These are phyloP conservation scores for Unio delphinus DNA, from an alignment of 2,888 invertebrate genomes.

Conservation along the genomic window DNA sequence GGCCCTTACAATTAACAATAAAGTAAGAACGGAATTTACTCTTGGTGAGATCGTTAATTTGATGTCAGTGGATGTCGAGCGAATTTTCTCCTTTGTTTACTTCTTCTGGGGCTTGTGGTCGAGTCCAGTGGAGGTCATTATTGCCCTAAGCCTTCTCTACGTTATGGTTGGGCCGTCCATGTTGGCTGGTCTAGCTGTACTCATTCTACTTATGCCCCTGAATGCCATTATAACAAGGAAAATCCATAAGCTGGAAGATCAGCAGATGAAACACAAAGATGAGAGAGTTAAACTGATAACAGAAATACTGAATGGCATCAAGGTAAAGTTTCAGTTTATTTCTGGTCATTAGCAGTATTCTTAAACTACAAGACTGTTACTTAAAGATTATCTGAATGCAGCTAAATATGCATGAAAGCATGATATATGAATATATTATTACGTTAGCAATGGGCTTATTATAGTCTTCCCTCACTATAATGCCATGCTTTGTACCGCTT, in stretches of 20 bases:
- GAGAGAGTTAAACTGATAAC: slow-evolving; percentile 61
- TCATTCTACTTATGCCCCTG: slow-evolving; percentile 86
- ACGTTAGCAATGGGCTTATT: too few species aligned
- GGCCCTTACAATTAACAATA: slow-evolving; percentile 67
- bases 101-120: slow-evolving; percentile 64
- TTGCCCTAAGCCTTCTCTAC: slow-evolving; percentile 80
- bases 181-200: slow-evolving; percentile 80
- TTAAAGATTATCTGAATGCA: too few species aligned
- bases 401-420: too few species aligned
- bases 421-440: too few species aligned
- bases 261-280: slow-evolving; percentile 62
- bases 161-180: slow-evolving; percentile 76
- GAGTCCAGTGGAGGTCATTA: slow-evolving; percentile 85
- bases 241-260: slow-evolving; percentile 53
- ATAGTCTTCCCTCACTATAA: too few species aligned
- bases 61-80: slow-evolving; percentile 70
- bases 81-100: slow-evolving; percentile 56
- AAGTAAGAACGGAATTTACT: slow-evolving; percentile 63
- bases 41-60: slow-evolving; percentile 71
- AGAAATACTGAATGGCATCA: slow-evolving; percentile 63
- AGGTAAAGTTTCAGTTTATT: slow-evolving; percentile 34
- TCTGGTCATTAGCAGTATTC: too few species aligned
- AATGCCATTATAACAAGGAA: slow-evolving; percentile 65
- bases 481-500: too few species aligned
- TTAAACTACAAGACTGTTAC: too few species aligned